phyloP scores from a whole-genome alignment of 1,140 invertebrate species.

The Drosophila seguyi region DNA sequence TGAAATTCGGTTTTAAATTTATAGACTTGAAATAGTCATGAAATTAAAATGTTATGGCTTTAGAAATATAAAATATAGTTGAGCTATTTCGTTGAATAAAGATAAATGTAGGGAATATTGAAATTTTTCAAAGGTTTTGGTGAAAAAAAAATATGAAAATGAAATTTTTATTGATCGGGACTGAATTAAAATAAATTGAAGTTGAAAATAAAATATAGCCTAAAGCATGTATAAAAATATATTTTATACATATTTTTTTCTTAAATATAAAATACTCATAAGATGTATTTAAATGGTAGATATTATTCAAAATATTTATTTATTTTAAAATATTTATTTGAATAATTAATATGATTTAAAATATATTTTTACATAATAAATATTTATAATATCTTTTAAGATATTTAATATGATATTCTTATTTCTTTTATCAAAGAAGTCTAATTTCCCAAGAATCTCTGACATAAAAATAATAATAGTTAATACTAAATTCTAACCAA shows the following conservation, averaged over 20 bases:
- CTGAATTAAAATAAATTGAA: background rate
- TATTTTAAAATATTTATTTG: too few species aligned
- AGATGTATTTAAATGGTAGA: too few species aligned
- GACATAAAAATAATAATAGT: background rate
- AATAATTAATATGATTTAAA: too few species aligned
- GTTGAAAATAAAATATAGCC: background rate
- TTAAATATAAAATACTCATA: too few species aligned
- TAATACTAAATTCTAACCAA: background rate
- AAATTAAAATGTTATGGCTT: background rate
- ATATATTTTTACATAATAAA: too few species aligned
- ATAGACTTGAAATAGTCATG: constrained; percentile 6
- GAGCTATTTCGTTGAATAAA: background rate
- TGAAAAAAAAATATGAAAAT: background rate
- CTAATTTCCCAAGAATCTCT: background rate
- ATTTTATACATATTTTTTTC: too few species aligned
- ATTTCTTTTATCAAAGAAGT: background rate
- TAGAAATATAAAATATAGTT: background rate
- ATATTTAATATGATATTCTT: too few species aligned
- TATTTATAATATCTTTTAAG: too few species aligned
- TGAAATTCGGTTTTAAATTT: constrained; percentile 10
- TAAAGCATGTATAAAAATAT: background rate
- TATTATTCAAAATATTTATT: background rate
- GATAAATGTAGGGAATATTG: background rate
- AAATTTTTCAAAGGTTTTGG: background rate
- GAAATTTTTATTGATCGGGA: background rate